Evolutionary conservation across 2,888 invertebrate genomes (phyloP).

Genomic region (Eupithecia inturbata): DNA sequence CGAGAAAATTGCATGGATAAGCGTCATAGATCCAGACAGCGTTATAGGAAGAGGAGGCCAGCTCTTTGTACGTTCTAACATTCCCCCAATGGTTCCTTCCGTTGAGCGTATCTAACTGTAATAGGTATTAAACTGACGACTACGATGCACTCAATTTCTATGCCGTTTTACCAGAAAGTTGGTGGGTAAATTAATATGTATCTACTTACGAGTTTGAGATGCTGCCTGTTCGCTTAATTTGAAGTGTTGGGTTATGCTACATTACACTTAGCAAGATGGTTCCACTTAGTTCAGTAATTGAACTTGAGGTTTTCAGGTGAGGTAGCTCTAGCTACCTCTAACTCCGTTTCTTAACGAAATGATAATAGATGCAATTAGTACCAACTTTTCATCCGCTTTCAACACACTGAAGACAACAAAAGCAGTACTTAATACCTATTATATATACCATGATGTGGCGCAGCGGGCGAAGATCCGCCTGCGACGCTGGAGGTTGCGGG

Average conservation of each 20-base stretch:
- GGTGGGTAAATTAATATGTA: slow-evolving; percentile 53
- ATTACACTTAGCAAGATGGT: slow-evolving; percentile 27
- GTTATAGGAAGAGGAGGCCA: slow-evolving; percentile 9
- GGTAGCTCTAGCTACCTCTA: too few relatives aligned
- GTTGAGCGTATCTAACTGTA: slow-evolving; percentile 66
- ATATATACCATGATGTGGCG: too few relatives aligned
- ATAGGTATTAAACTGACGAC: slow-evolving; percentile 54
- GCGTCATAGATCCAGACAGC: not conserved
- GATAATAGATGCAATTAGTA: not conserved
- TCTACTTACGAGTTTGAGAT: slow-evolving; percentile 37
- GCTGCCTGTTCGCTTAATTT: slow-evolving; percentile 40
- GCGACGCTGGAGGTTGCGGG: too few relatives aligned
- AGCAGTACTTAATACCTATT: too few relatives aligned
- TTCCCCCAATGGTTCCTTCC: slow-evolving; percentile 49
- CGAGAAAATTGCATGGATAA: not conserved
- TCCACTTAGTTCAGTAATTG: slow-evolving; percentile 8
- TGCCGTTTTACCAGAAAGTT: slow-evolving; percentile 53
- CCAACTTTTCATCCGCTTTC: not conserved
- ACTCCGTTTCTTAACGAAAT: too few relatives aligned
- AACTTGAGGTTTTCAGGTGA: not conserved
- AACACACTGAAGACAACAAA: not conserved
- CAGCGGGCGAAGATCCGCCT: too few relatives aligned
- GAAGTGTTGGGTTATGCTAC: slow-evolving; percentile 39
- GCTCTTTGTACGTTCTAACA: not conserved
- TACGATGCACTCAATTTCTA: slow-evolving; percentile 53